Conservation (phyloP, 2,797 vertebrate species). For the Acrossocheilus fasciatus region DNA sequence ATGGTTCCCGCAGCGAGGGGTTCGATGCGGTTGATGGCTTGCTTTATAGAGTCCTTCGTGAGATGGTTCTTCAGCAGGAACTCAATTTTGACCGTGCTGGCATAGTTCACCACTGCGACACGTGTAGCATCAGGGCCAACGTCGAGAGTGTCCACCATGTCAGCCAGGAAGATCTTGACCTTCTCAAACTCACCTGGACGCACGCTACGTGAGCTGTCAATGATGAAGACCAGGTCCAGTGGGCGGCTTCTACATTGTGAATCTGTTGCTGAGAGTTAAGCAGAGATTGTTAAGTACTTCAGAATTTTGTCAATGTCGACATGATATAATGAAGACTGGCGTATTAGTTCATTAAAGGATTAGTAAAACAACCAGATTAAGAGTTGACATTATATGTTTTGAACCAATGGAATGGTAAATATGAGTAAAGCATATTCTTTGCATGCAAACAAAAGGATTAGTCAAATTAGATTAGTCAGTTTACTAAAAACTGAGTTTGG, state of each 20-base stretch:
- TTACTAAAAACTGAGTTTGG: not conserved
- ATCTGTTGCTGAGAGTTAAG: slow-evolving; percentile 77
- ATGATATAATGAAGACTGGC: not conserved
- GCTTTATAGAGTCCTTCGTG: slow-evolving; percentile 85
- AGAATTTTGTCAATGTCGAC: not conserved
- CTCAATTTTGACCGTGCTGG: slow-evolving; percentile 94
- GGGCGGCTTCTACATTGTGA: slow-evolving; percentile 85
- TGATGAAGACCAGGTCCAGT: slow-evolving; percentile 93
- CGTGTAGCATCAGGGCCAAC: slow-evolving; percentile 86
- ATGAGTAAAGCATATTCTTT: slow-evolving; percentile 14
- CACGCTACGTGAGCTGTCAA: slow-evolving; percentile 96
- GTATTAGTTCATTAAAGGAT: slow-evolving; percentile 1
- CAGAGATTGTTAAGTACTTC: not conserved
- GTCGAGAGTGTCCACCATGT: slow-evolving; percentile 92
- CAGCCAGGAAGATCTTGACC: slow-evolving; percentile 94
- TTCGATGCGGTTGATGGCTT: slow-evolving; percentile 87
- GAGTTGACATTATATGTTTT: slow-evolving; percentile 1
- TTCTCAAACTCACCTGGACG: slow-evolving; percentile 95
- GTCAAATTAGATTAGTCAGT: slow-evolving; percentile 2
- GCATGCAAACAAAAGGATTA: slow-evolving; percentile 14
- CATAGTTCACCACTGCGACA: slow-evolving; percentile 94
- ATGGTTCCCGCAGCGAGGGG: slow-evolving; percentile 95
- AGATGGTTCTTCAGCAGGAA: slow-evolving; percentile 91
- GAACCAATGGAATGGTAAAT: slow-evolving; percentile 21
- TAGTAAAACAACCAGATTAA: slow-evolving; percentile 21